Evolutionary conservation across 2,888 invertebrate species (phyloP).

Genomic region (Protodeltote pygarga): DNA sequence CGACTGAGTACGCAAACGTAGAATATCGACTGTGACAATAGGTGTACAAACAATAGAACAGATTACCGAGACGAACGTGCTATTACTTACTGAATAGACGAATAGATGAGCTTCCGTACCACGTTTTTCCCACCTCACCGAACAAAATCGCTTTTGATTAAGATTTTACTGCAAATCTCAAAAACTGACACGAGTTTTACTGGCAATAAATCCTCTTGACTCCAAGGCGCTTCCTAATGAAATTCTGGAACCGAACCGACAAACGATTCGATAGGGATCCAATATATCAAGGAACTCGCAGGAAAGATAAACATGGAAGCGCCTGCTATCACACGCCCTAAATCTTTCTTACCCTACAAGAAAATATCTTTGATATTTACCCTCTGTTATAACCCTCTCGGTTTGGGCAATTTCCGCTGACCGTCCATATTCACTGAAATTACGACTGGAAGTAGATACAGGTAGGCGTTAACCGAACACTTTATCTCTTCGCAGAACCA

Average conservation of each 20-base stretch:
- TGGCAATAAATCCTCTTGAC: constrained; percentile 21
- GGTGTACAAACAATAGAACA: constrained; percentile 66
- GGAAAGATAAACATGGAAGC: constrained; percentile 58
- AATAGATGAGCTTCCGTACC: constrained; percentile 49
- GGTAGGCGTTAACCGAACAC: constrained; percentile 58
- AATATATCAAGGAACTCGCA: constrained; percentile 58
- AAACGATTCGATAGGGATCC: constrained; percentile 28
- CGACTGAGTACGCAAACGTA: constrained; percentile 47
- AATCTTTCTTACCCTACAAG: constrained; percentile 66
- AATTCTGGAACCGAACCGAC: constrained; percentile 29
- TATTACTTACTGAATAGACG: constrained; percentile 56
- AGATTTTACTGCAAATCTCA: constrained; percentile 9
- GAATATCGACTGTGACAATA: constrained; percentile 65
- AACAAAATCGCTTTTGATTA: constrained; percentile 20
- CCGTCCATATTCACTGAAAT: constrained; percentile 48
- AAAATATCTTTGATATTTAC: constrained; percentile 64
- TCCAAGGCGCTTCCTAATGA: constrained; percentile 27
- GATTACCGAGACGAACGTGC: constrained; percentile 63
- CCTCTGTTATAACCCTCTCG: constrained; percentile 56
- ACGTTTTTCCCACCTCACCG: constrained; percentile 40
- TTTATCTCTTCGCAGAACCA: constrained; percentile 64
- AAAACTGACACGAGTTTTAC: constrained; percentile 10
- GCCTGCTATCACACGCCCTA: constrained; percentile 64
- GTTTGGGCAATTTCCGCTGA: constrained; percentile 64
- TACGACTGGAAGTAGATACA: constrained; percentile 53